Evolutionary conservation across 23 tunicate species (phyloP).

Genomic region (Clavelina lepadiformis): DNA sequence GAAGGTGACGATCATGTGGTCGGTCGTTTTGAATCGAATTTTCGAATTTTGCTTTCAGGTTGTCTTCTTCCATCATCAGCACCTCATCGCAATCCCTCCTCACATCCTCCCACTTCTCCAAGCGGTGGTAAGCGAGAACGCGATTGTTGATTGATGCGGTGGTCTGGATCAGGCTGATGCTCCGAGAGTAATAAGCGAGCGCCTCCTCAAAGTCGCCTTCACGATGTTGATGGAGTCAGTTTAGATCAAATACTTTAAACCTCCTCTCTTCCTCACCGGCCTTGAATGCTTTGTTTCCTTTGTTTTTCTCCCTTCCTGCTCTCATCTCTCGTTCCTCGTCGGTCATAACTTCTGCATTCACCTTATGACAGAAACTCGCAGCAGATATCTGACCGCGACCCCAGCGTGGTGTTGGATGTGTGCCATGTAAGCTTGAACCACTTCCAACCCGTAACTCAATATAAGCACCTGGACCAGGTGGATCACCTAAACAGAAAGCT

Average conservation of each 20-base stretch:
- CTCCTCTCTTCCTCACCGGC: too few species aligned
- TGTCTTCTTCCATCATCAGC: slow-evolving; percentile 47
- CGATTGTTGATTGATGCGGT: slow-evolving; percentile 84
- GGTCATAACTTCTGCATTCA: slow-evolving; percentile 45
- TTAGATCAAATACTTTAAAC: too few species aligned
- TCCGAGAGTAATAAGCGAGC: slow-evolving; percentile 65
- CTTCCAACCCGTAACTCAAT: too few species aligned
- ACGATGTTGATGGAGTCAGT: too few species aligned
- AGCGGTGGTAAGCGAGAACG: slow-evolving; percentile 60
- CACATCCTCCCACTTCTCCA: slow-evolving; percentile 60
- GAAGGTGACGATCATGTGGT: slow-evolving; percentile 56
- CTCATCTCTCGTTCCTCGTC: slow-evolving; percentile 33
- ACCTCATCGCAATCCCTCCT: slow-evolving; percentile 54
- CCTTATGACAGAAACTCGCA: slow-evolving; percentile 24
- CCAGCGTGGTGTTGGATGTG: too few species aligned
- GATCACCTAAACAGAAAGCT: too few species aligned
- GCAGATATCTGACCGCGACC: too few species aligned
- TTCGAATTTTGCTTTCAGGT: slow-evolving; percentile 80
- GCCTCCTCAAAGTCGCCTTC: slow-evolving; percentile 94
- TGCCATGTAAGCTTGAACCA: too few species aligned
- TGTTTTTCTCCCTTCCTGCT: slow-evolving; percentile 62
- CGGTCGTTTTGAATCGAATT: slow-evolving; percentile 78
- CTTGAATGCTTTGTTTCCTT: slow-evolving; percentile 94
- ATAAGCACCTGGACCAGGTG: too few species aligned
- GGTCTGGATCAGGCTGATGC: slow-evolving; percentile 43